These are phyloP conservation scores for Melozone crissalis DNA, from an alignment of 2,113 vertebrate genomes.

Conservation along the genomic window DNA sequence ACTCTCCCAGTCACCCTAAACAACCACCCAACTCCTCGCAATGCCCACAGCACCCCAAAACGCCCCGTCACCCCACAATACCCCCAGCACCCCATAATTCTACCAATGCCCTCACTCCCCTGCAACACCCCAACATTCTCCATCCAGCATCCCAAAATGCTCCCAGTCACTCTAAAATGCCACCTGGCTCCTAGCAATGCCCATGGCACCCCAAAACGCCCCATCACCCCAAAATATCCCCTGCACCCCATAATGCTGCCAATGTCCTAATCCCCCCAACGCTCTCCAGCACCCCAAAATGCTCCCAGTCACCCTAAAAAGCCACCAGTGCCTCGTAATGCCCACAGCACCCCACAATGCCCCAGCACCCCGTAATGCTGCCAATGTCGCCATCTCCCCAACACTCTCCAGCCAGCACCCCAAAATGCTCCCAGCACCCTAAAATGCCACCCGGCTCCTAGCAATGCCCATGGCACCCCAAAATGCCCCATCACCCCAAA, in stretches of 20 bases:
- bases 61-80: no score
- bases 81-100: no score
- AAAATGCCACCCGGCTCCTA: background rate
- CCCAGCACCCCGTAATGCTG: no score
- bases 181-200: background rate
- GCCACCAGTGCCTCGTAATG: background rate
- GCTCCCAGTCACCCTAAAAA: background rate
- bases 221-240: no score
- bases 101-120: fast-evolving
- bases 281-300: background rate
- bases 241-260: no score
- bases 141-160: no score
- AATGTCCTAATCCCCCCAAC: fast-evolving
- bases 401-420: no score
- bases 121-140: no score
- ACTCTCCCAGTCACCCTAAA: background rate
- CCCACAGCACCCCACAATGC: no score
- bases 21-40: background rate
- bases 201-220: background rate
- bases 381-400: no score
- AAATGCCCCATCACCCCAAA: no score
- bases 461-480: background rate
- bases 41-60: background rate
- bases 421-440: no score
- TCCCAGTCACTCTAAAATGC: background rate